These are phyloP conservation scores for Platichthys flesus DNA, from an alignment of 2,113 vertebrate genomes.

Conservation along the genomic window DNA sequence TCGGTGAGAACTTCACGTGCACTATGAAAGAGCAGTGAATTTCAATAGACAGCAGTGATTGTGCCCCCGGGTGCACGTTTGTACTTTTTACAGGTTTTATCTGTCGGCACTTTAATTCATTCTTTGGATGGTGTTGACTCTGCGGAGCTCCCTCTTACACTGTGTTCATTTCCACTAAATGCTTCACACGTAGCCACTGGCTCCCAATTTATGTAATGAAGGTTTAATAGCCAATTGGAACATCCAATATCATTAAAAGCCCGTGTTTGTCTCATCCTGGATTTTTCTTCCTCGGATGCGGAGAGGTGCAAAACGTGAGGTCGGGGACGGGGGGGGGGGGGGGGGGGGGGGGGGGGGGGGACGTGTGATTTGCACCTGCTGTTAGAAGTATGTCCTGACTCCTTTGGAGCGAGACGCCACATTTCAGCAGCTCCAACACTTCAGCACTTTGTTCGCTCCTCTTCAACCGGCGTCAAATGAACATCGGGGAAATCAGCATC, in stretches of 20 bases:
- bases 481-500: conserved; percentile 1
- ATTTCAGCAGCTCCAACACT: conserved; percentile 12
- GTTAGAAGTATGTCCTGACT: conserved; percentile 52
- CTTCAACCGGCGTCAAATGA: conserved; percentile 17
- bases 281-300: conserved; percentile 46
- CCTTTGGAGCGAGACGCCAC: conserved; percentile 23
- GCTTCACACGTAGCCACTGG: conserved; percentile 68
- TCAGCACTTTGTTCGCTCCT: conserved; percentile 15
- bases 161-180: conserved; percentile 72
- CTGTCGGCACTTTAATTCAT: conserved; percentile 63
- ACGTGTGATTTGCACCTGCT: conserved; percentile 60
- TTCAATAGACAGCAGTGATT: conserved; percentile 69
- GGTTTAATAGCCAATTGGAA: conserved; percentile 79
- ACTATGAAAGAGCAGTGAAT: conserved; percentile 54
- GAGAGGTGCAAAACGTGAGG: conserved; percentile 46
- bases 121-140: conserved; percentile 67
- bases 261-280: conserved; percentile 59
- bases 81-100: conserved; percentile 38
- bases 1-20: conserved; percentile 11
- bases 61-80: conserved; percentile 70
- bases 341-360: background rate
- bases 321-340: too few relatives aligned
- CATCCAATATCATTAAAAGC: conserved; percentile 73
- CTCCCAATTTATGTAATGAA: conserved; percentile 80
- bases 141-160: conserved; percentile 67